Conservation (phyloP, 2,797 vertebrate species). For the Leucoraja ocellata region DNA sequence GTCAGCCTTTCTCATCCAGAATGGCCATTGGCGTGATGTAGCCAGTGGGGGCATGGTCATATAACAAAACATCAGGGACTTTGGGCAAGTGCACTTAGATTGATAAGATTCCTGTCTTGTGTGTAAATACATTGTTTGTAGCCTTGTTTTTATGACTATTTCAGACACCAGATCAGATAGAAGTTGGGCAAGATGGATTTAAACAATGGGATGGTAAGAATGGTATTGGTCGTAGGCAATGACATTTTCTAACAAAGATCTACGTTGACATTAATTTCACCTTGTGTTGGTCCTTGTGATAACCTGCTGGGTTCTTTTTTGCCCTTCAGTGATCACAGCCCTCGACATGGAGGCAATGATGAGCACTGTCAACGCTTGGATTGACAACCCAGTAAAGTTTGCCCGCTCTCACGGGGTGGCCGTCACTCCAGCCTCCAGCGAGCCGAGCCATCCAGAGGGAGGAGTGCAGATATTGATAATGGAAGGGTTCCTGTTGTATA, state of each 20-base stretch:
- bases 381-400: constrained; percentile 80
- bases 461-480: constrained; percentile 78
- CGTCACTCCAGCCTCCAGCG: constrained; percentile 50
- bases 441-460: constrained; percentile 50
- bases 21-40: not conserved
- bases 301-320: constrained; percentile 40
- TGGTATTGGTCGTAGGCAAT: constrained; percentile 64
- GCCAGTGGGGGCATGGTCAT: not conserved
- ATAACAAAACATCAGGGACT: not conserved
- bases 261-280: not conserved
- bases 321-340: constrained; percentile 69
- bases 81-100: not conserved
- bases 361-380: constrained; percentile 80
- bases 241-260: constrained; percentile 23
- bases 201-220: constrained; percentile 98
- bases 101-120: constrained; percentile 6
- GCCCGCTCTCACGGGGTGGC: constrained; percentile 78
- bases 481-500: constrained; percentile 91
- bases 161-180: constrained; percentile 98
- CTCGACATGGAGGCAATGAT: constrained; percentile 93
- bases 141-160: constrained; percentile 93
- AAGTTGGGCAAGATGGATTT: constrained; percentile 97
- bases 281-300: constrained; percentile 43
- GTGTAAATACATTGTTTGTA: constrained; percentile 56
- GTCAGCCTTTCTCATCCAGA: not conserved